A percentile compares a stretch with the other conserved stretches of the same genome.
phyloP scores from a whole-genome alignment of 2,888 invertebrate species.

The Patella caerulea region DNA sequence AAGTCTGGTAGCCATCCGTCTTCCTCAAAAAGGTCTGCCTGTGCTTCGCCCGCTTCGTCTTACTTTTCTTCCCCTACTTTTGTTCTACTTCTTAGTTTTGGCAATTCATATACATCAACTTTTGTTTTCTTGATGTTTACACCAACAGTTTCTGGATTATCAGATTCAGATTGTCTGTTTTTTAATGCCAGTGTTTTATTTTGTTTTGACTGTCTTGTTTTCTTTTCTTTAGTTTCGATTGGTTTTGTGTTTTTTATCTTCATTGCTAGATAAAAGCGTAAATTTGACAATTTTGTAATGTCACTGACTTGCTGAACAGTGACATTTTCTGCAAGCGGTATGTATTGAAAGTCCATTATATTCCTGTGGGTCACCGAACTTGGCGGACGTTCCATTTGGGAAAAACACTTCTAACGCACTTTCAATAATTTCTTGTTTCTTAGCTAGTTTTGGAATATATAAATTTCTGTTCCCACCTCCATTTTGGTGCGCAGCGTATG shows the following conservation, averaged over 20 bases:
- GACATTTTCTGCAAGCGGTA: slow-evolving; percentile 9
- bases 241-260: background rate
- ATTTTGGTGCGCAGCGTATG: slow-evolving; percentile 6
- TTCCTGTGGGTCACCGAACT: background rate
- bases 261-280: slow-evolving; percentile 6
- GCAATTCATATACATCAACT: background rate
- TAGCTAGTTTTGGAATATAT: background rate
- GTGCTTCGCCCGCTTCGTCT: too few relatives aligned
- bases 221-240: background rate
- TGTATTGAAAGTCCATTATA: background rate
- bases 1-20: background rate
- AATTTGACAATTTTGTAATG: background rate
- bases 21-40: background rate
- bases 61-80: background rate
- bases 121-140: background rate
- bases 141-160: background rate
- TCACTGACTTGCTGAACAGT: background rate
- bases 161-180: too few relatives aligned
- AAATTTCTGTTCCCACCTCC: slow-evolving; percentile 1
- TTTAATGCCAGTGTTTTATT: too few relatives aligned
- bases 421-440: background rate
- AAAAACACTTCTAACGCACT: background rate
- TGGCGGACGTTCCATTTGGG: background rate
- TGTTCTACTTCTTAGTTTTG: background rate
- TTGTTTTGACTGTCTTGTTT: too few relatives aligned